Base-by-base conservation (phyloP, 1,140 invertebrate genomes). In the Drosophila parvula region DNA sequence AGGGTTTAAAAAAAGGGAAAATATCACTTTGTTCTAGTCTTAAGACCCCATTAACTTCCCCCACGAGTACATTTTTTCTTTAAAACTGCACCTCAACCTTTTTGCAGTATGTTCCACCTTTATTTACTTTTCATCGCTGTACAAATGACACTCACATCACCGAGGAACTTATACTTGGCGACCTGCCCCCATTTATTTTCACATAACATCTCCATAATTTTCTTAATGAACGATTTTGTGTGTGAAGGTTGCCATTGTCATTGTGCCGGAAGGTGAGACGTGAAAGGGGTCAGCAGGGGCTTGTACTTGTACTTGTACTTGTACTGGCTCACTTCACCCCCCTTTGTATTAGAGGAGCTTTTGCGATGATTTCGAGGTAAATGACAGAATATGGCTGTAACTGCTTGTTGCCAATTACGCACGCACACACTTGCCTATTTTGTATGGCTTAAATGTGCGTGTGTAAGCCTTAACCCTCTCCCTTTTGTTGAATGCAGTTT, bases 141-240 rank as follows among this genome's bases (percentile, higher is more conserved):
- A 27, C 34, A 48, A 59, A 38, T 45, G 44, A 50, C 40, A 53
- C 53, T 50, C 41, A 10, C 22, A 55, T 48, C 44, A 47, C 36
- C 22, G 59, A 22, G 55, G 50, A 71, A 56, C 67, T 2, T 14
- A 55, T 71, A 38, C 28, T 7, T 7, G 38, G 22, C 22, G 36
- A 69, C 50, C 41, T 67, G 44, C 63, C 55, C 53, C 73, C 41
- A 48, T 78, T 53, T 45, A 62, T 48, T 64, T 62, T 78, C 43
- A 43, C 44, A 68, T 62, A 40, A 48, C 59, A 56, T 62, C 71
- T 74, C 67, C 56, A 78, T 86, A 82, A 91, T 91, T 91, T 91
- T 91, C 89, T 64, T 82, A 79, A 76, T 91, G 79, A 91, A 76
- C 80, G 79, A 89, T 91, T 91, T 91, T 91, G 84, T 91, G 81